phyloP scores from a whole-genome alignment of 2,888 invertebrate genomes.

The Archips xylosteana region DNA sequence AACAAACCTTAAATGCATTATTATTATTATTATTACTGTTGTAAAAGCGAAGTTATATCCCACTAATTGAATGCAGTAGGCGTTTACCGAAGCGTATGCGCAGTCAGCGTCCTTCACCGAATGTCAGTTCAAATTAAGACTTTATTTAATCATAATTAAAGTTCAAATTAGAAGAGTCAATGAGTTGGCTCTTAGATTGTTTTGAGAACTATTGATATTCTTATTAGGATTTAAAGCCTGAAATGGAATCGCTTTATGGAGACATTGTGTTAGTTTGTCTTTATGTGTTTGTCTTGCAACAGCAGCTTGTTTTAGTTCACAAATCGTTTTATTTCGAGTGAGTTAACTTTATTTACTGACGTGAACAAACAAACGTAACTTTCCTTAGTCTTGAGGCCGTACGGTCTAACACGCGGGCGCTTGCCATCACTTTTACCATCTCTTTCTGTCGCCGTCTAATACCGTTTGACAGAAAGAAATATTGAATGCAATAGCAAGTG shows the following conservation, averaged over 20 bases:
- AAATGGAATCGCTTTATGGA: conserved; percentile 33
- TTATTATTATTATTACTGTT: background rate
- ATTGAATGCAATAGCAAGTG: no score
- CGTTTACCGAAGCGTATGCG: background rate
- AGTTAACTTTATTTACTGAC: background rate
- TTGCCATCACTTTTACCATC: no score
- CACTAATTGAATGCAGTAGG: conserved; percentile 12
- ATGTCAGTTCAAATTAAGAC: background rate
- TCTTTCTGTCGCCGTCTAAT: no score
- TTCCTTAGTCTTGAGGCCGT: no score
- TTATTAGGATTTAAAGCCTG: background rate
- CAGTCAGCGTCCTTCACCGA: background rate
- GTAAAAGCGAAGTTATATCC: background rate
- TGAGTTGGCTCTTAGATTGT: background rate
- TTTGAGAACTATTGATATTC: background rate
- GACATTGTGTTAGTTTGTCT: conserved; percentile 11
- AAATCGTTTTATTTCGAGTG: background rate
- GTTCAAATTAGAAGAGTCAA: background rate
- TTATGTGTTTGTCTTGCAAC: background rate
- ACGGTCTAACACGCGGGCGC: no score
- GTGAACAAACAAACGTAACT: no score
- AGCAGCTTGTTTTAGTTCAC: no score
- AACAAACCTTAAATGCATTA: background rate
- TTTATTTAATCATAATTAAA: background rate
- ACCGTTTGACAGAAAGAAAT: no score